Base-by-base conservation (phyloP, 2,113 vertebrate genomes). In the Chunga burmeisteri region DNA sequence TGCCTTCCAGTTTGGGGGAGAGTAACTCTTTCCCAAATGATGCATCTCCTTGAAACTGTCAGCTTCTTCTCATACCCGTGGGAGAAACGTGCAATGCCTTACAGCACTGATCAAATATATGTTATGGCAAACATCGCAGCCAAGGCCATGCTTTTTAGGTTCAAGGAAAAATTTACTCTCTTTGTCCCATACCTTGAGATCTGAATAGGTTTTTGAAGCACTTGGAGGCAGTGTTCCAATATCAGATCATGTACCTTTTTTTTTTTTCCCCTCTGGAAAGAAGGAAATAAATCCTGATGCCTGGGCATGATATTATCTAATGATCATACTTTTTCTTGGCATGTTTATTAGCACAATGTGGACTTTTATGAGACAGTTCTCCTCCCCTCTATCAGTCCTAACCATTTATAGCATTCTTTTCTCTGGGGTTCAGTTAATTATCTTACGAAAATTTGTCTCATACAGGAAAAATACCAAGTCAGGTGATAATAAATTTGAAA, bases 311-410 rank as follows among this genome's bases (percentile, higher is more conserved):
- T 56, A 27, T 55, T 94, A 73, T 90, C 82, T 91, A 77, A 63
- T 78, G 53, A 81, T 77, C 38, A 11, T 88, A 53, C 36, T 82
- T 95, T 93, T 90, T 59, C 79, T 94, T 96, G 93, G n/a, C 86
- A 66, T 61, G 87, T 85, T 95, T 94, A 93, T 90, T 70, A 52
- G 50, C 47, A 65, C 42, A 78, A 9, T 21, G 47, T 49, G 46
- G 27, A 75, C 58, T 78, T 66, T 26, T 27, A 53, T 49, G 58
- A 92, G 62, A 23, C 36, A 49, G 18, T 38, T 68, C 62, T 63
- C 18, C 11, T 84, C 78, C 68, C 68, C 52, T 85, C 40, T 59
- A 55, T 92, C 62, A 79, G 49, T 87, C 36, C 22, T 91, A 68
- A 71, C 19, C 67, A 36, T 94, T 67, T 84, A 87, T 73, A 88